These are phyloP conservation scores for Entomobrya proxima DNA, from an alignment of 2,888 invertebrate genomes.

Conservation along the genomic window DNA sequence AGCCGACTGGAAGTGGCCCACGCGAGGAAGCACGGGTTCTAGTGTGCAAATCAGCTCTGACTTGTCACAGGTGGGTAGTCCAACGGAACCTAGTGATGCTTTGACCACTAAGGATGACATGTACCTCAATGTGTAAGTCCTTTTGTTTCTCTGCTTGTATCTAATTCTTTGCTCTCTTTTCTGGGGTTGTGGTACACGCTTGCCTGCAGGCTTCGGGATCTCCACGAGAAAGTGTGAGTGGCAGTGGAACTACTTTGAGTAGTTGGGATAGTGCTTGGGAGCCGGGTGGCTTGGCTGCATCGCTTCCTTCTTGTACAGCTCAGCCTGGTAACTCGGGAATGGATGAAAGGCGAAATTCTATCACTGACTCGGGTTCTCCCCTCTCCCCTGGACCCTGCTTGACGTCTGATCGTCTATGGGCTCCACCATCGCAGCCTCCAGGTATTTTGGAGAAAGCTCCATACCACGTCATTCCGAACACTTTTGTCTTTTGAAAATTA, in stretches of 20 bases:
- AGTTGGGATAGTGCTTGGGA: constrained; percentile 75
- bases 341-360: constrained; percentile 71
- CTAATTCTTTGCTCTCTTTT: constrained; percentile 43
- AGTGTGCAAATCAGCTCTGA: constrained; percentile 73
- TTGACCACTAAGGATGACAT: constrained; percentile 56
- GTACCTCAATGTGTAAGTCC: constrained; percentile 62
- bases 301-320: constrained; percentile 73
- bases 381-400: constrained; percentile 72
- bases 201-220: constrained; percentile 73
- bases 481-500: neutral
- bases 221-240: constrained; percentile 74
- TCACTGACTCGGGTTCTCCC: constrained; percentile 71
- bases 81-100: neutral
- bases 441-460: constrained; percentile 66
- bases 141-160: constrained; percentile 10
- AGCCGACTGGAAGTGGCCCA: constrained; percentile 75
- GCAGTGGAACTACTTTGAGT: constrained; percentile 74
- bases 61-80: constrained; percentile 70
- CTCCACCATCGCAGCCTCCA: constrained; percentile 72
- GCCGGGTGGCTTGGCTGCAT: constrained; percentile 73
- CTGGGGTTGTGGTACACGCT: constrained; percentile 50
- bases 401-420: constrained; percentile 73
- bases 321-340: constrained; percentile 54
- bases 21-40: constrained; percentile 72
- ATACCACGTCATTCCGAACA: neutral